Evolutionary conservation across 2,113 vertebrate genomes (phyloP), one percentile per base, ranked within the genome.

Genomic region (Osmerus mordax): DNA sequence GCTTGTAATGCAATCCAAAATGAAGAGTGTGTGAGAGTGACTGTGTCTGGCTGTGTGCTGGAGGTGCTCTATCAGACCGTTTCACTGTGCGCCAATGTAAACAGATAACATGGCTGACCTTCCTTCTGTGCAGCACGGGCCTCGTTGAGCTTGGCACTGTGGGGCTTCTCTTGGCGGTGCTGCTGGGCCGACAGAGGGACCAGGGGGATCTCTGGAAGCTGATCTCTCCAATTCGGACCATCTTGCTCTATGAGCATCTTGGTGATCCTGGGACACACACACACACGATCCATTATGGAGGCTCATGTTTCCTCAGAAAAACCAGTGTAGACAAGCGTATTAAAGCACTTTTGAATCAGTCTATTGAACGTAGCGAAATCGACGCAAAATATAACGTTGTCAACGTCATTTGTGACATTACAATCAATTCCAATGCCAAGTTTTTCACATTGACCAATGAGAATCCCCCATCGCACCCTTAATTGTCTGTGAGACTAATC

Each of bases 221-320:
- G 95, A 78, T 95, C 94, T 59, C 97, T 91, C 97, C 97, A 98
- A 2, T 76, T 81, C 4, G 93, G 88, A 4, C 96, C 97, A 81
- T 98, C 96, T 75, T 94, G 89, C 47, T 95, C 93, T 3, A 97
- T 96, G 81, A 99, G 91, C 86, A 94, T 89, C 88, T 89, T 96
- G 3, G 96, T 96, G 92, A 98, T 95, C 86, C 97, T 99, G 82
- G 67, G 72, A 74, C 15, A 71, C 32, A 61, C 56, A 76, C 25
- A 21, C 60, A 61, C 15, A 25, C 25, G n/a, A 62, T 19, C 21
- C 60, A 13, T 62, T 21, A 25, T 25, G 13, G 28, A 14, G 29
- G 19, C 60, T 7, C 19, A 62, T 62, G 23, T 11, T 51, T 18
- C 3, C 6, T 18, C 32, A 65, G 18, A 47, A 47, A 47, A 11